phyloP scores from a whole-genome alignment of 2,113 vertebrate genomes.

The Centropus unirufus region DNA sequence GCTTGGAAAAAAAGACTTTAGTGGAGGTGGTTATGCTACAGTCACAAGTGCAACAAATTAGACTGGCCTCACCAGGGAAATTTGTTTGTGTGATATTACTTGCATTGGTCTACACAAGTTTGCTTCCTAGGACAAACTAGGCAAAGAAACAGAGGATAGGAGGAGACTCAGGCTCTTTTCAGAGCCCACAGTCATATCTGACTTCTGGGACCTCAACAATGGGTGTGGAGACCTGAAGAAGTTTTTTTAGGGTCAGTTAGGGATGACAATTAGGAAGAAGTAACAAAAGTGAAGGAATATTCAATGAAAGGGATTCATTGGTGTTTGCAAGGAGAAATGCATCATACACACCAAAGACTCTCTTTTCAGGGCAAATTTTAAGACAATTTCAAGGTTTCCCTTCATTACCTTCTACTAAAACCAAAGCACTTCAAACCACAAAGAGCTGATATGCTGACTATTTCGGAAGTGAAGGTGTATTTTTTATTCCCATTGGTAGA shows the following conservation, averaged over 20 bases:
- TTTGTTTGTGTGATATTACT: background rate
- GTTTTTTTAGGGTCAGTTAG: background rate
- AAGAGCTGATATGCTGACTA: rapidly evolving
- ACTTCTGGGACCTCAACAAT: background rate
- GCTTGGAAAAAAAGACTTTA: background rate
- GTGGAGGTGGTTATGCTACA: background rate
- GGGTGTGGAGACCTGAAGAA: background rate
- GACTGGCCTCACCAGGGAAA: background rate
- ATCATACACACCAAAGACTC: background rate
- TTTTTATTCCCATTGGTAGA: background rate
- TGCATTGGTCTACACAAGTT: background rate
- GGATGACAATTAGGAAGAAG: background rate
- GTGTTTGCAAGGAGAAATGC: background rate
- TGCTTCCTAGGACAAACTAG: background rate
- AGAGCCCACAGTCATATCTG: background rate
- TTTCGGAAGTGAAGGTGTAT: rapidly evolving
- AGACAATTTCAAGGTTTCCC: background rate
- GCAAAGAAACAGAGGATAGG: background rate
- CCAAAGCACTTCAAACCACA: background rate
- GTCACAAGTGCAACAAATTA: background rate
- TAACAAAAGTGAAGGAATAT: background rate
- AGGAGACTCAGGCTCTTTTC: background rate
- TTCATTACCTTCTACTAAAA: background rate
- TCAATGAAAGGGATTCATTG: background rate
- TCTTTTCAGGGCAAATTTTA: background rate